Evolutionary conservation across 2,888 invertebrate genomes (phyloP), one percentile per base, ranked within the genome.

Genomic region (Parochlus steinenii): DNA sequence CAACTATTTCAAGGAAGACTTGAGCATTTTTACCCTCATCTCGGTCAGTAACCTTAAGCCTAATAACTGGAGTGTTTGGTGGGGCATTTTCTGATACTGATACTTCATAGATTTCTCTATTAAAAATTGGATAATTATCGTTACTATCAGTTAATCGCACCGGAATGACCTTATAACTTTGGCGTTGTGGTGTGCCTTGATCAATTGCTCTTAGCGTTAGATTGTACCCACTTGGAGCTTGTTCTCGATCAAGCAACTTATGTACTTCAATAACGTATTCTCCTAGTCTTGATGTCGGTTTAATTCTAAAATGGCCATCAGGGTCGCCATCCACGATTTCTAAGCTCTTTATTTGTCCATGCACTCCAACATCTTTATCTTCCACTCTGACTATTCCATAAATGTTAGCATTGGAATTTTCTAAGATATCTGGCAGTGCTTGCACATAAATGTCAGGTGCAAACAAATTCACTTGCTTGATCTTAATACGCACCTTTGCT

Each of bases 321-420:
- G 86, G 80, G 56, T 90, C 89, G 0, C 92, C 90, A 42, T 81
- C 82, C 4, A 85, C 76, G 38, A 93, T 86, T 46, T 85, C 83
- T 29, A 90, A 58, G 27, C 67, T 66, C 33, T 72, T 74, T 29
- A 93, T 79, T 51, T 81, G 69, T 0, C 93, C 93, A 56, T 87
- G 83, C 15, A 74, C 65, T 2, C 89, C 92, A 26, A 63, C 62
- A 55, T 95, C 95, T 36, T 70, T 69, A 54, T 93, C 93, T 6
- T 68, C 67, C 2, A 86, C 85, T 40, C 73, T 72, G 2, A 93
- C 74, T 36, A 93, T 85, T 4, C 92, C 93, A 55, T 87, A 90
- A 39, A 92, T 74, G 51, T 81, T 80, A 1, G 79, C 74, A 43
- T 78, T 75, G 1, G 82, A 74, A 48, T 82, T 77, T 49, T 86